Percentiles rank a stretch among this genome's conserved stretches.
These are phyloP conservation scores for Netelia virgata DNA, from an alignment of 2,888 invertebrate genomes.

Conservation along the genomic window DNA sequence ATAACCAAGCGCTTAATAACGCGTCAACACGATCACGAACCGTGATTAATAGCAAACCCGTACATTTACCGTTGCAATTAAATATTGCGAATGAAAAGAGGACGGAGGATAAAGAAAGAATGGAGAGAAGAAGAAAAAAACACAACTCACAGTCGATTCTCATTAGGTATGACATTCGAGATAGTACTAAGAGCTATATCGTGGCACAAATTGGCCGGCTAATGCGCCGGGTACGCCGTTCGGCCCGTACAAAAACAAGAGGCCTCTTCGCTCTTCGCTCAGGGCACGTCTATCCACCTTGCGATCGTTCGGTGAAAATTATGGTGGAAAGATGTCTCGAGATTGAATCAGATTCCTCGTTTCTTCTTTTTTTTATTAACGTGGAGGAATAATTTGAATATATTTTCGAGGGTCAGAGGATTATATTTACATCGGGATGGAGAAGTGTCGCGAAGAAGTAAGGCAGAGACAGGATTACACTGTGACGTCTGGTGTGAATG, in stretches of 20 bases:
- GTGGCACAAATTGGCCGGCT: neutral
- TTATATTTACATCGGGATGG: neutral
- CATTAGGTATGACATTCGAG: neutral
- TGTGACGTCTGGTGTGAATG: conserved; percentile 48
- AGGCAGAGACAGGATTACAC: conserved; percentile 3
- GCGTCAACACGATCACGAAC: conserved; percentile 1
- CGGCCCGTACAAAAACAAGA: neutral
- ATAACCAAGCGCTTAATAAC: neutral
- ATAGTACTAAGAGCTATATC: neutral
- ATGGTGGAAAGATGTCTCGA: neutral
- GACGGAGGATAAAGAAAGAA: neutral
- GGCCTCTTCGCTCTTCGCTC: neutral
- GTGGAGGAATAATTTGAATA: too few relatives aligned
- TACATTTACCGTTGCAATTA: neutral
- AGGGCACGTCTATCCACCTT: neutral
- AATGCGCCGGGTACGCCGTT: neutral
- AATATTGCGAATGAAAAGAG: neutral
- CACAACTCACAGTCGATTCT: too few relatives aligned
- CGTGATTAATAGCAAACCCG: neutral
- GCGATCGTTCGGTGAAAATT: neutral
- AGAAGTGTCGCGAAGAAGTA: neutral
- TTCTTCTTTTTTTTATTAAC: too few relatives aligned
- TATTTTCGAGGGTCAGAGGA: neutral
- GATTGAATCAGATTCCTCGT: neutral
- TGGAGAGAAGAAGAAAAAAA: neutral